Evolutionary conservation across 2,888 invertebrate species (phyloP), one percentile per base, ranked within the genome.

Genomic region (Agrochola circellaris): DNA sequence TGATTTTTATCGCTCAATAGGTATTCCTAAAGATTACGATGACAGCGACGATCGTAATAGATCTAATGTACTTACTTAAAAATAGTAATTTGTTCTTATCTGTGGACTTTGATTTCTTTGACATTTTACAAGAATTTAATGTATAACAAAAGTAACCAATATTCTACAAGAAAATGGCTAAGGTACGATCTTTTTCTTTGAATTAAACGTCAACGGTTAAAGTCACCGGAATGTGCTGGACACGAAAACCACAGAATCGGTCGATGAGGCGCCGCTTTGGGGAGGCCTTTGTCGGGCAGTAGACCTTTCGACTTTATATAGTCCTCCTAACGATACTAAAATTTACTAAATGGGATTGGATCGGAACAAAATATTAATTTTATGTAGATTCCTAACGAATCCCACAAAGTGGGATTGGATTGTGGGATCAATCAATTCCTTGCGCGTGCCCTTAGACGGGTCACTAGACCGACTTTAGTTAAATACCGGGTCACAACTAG

Each of bases 101-200:
- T 81, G 58, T 78, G 78, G 73, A 1, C n/a, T n/a, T 23, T 42
- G 5, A 54, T 56, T 56, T 81, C 48, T 73, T 42, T 78, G 78
- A 78, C 78, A 51, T 58, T 81, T 77, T 48, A 48, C 30, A 73
- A 51, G 56, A 51, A n/a, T 15, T 23, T 4, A 61, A 60, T 38
- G 34, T 48, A 11, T 51, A 34, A 9, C 2, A 66, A 30, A 34
- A 34, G 8, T 34, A 48, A 56, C 1, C 13, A 78, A 42, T 42
- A 23, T 8, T 34, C 34, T 34, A 58, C 38, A 42, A 64, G 48
- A 58, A 78, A 78, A 81, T 78, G 81, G 13, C 15, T 26, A 73
- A 73, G 78, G 78, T 78, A 73, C 7, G 58, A 15, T 26, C 0
- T 60, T 34, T 77, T 26, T 23, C 20, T 66, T 42, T 30, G 0